A percentile compares a stretch with the other conserved stretches of the same genome.
phyloP scores from a whole-genome alignment of 2,797 vertebrate species.

The Sebastes cheni region DNA sequence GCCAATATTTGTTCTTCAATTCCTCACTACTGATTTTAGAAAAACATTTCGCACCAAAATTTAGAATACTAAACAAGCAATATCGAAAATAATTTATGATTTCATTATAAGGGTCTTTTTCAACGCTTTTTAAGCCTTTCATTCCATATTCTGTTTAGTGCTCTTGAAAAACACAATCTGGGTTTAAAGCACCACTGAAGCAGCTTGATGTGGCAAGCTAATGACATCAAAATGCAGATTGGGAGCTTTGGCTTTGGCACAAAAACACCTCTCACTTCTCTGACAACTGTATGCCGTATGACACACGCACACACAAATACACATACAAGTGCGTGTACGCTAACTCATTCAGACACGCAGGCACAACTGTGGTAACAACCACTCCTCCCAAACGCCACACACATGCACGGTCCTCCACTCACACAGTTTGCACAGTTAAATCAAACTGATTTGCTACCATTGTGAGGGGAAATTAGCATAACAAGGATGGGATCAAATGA shows the following conservation, averaged over 20 bases:
- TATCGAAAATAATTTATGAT: slow-evolving; percentile 60
- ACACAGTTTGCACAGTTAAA: slow-evolving; percentile 81
- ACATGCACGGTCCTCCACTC: slow-evolving; percentile 47
- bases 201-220: slow-evolving; percentile 74
- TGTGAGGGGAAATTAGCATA: slow-evolving; percentile 81
- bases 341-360: slow-evolving; percentile 52
- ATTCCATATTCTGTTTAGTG: slow-evolving; percentile 69
- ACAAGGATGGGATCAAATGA: slow-evolving; percentile 83
- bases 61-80: slow-evolving; percentile 47
- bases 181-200: slow-evolving; percentile 71
- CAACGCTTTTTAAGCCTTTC: slow-evolving; percentile 62
- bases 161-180: slow-evolving; percentile 78
- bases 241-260: slow-evolving; percentile 71
- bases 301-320: slow-evolving; percentile 26
- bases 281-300: slow-evolving; percentile 61
- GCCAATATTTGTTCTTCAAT: slow-evolving; percentile 51
- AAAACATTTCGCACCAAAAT: slow-evolving; percentile 14
- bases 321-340: slow-evolving; percentile 14
- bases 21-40: slow-evolving; percentile 28
- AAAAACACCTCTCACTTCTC: slow-evolving; percentile 73
- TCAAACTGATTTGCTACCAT: slow-evolving; percentile 83
- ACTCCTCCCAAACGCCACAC: slow-evolving; percentile 50
- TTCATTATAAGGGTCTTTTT: slow-evolving; percentile 56
- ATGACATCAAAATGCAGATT: slow-evolving; percentile 83
- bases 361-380: slow-evolving; percentile 55